Evolutionary conservation across 2,797 vertebrate genomes (phyloP), one percentile per base, ranked within the genome.

Genomic region (Siniperca undulata): DNA sequence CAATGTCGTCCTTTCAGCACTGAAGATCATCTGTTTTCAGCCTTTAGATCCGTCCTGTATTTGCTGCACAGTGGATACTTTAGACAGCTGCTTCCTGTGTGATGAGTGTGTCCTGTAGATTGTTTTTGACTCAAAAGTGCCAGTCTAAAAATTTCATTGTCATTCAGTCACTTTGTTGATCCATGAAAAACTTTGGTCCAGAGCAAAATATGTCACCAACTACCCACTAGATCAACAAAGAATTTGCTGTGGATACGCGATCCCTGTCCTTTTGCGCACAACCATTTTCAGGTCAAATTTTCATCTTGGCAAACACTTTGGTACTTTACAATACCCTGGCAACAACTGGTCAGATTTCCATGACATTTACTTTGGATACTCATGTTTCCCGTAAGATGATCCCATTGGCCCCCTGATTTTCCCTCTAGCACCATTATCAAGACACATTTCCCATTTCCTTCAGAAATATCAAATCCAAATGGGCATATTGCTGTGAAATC

Each of bases 21-120:
- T 79, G 60, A 80, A 83, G 71, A 75, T 73, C 80, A 42, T 9
- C 34, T 19, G 56, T 36, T 71, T 59, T 34, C 36, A 40, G n/a
- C 24, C 30, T 66, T 69, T 19, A 67, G 10, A 19, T 38, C 10
- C 4, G 2, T 75, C 10, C 20, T 38, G 34, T 36, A 1, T 46
- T 19, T 14, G 27, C 7, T 13, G 22, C 30, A 2, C 11, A 8
- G 17, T 9, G 36, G 42, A 20, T 2, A 42, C 40, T 34, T n/a
- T 48, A 30, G 36, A 22, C 5, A 14, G 34, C 36, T 30, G 22
- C 22, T 27, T 50, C n/a, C 24, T 38, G 59, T 40, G 52, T 20
- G 42, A 61, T n/a, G 19, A 27, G 9, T 40, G 34, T 42, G 53
- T 38, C n/a, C 44, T 40, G n/a, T 3, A 3, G 12, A 7, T 22